phyloP scores from a whole-genome alignment of 2,888 invertebrate genomes.

The Lepidonotus clava region DNA sequence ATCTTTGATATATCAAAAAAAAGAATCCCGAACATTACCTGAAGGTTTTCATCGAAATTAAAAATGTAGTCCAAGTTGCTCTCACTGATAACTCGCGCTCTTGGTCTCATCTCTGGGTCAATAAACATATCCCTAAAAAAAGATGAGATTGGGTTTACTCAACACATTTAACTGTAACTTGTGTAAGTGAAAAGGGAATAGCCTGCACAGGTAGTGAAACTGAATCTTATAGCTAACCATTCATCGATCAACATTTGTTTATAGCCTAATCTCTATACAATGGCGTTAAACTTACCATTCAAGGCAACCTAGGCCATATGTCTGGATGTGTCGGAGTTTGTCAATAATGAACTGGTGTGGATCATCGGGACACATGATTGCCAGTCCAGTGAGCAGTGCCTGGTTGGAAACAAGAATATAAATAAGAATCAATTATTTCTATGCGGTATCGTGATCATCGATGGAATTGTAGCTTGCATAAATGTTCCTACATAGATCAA shows the following conservation, averaged over 20 bases:
- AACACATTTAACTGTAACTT: too few relatives aligned
- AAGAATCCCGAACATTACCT: too few relatives aligned
- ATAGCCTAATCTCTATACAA: too few relatives aligned
- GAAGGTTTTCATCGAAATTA: conserved; percentile 76
- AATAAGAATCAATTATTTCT: not conserved
- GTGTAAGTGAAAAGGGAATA: too few relatives aligned
- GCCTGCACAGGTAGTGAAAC: too few relatives aligned
- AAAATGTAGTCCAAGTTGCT: conserved; percentile 78
- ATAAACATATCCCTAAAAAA: conserved; percentile 78
- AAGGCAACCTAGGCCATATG: conserved; percentile 72
- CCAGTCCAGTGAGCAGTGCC: conserved; percentile 79
- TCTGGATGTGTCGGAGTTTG: conserved; percentile 73
- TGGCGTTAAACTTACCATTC: conserved; percentile 76
- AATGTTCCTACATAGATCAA: not conserved
- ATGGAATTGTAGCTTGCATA: too few relatives aligned
- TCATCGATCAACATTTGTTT: too few relatives aligned
- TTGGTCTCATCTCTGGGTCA: conserved; percentile 76
- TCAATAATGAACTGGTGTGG: conserved; percentile 78
- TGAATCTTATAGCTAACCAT: too few relatives aligned
- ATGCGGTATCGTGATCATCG: too few relatives aligned
- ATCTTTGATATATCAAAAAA: too few relatives aligned
- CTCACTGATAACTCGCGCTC: conserved; percentile 72
- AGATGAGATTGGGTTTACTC: not conserved
- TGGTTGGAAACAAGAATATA: conserved; percentile 64
- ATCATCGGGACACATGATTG: conserved; percentile 79